phyloP scores from a whole-genome alignment of 2,888 invertebrate species.

The Alviniconcha strummeri region DNA sequence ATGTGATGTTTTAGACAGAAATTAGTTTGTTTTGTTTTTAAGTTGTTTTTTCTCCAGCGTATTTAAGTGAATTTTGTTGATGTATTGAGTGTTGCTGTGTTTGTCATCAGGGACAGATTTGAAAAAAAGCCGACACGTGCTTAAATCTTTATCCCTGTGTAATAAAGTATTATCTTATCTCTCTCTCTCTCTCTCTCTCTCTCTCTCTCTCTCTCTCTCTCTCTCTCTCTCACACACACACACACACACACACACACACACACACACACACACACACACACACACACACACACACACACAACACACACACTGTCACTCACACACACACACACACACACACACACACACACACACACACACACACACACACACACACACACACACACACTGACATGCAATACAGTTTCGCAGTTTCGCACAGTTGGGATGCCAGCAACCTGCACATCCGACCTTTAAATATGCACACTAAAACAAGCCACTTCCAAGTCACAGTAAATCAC shows the following conservation, averaged over 20 bases:
- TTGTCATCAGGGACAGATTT: no score
- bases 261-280: slow-evolving; percentile 6
- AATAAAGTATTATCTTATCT: no score
- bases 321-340: not conserved
- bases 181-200: not conserved
- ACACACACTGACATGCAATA: not conserved
- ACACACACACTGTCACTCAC: not conserved
- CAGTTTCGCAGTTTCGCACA: no score
- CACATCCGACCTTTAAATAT: not conserved
- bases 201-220: not conserved
- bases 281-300: not conserved
- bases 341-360: not conserved
- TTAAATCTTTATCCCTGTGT: no score
- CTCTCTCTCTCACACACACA: not conserved
- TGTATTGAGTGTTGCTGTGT: no score
- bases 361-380: not conserved
- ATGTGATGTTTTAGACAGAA: no score
- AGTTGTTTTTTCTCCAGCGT: no score
- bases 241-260: slow-evolving; percentile 2
- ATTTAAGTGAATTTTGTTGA: no score
- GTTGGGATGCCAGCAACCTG: no score
- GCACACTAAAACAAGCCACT: not conserved
- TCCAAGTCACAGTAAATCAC: not conserved
- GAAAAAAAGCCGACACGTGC: no score
- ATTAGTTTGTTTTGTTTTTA: no score